Evolutionary conservation across 64 coral and sea anemone species (phyloP).

Genomic region (Trachythela sp.): DNA sequence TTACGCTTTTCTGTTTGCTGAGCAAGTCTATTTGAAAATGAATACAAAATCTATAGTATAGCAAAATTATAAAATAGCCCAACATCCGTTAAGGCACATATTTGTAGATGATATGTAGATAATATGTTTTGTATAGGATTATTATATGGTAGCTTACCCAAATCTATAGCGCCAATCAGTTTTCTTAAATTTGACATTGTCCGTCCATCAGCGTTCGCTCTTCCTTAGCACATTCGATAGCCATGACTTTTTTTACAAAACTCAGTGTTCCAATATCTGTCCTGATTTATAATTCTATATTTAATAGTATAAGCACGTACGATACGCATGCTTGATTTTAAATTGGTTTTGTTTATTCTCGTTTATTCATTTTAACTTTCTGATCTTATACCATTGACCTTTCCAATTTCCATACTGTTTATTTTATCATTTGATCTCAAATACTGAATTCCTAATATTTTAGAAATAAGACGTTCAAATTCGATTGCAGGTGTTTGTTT

Average conservation of each 20-base stretch:
- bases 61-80: too few species aligned
- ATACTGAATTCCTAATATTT: background rate
- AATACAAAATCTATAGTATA: too few species aligned
- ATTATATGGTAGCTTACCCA: too few species aligned
- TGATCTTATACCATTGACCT: background rate
- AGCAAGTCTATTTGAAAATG: too few species aligned
- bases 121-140: too few species aligned
- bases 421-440: background rate
- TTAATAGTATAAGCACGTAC: background rate
- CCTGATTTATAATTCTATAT: background rate
- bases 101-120: too few species aligned
- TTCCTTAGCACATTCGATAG: too few species aligned
- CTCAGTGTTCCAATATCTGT: background rate
- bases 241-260: background rate
- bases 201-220: background rate
- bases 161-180: too few species aligned
- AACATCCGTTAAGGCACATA: too few species aligned
- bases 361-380: background rate
- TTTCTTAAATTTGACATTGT: background rate
- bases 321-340: slow-evolving; percentile 13
- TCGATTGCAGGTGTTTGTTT: too few species aligned
- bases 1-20: too few species aligned
- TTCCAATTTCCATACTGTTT: background rate
- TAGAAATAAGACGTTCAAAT: background rate
- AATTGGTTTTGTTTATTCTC: background rate